Evolutionary conservation across 2,888 invertebrate species (phyloP), one percentile per base, ranked within the genome.

Genomic region (Caenorhabditis afra): DNA sequence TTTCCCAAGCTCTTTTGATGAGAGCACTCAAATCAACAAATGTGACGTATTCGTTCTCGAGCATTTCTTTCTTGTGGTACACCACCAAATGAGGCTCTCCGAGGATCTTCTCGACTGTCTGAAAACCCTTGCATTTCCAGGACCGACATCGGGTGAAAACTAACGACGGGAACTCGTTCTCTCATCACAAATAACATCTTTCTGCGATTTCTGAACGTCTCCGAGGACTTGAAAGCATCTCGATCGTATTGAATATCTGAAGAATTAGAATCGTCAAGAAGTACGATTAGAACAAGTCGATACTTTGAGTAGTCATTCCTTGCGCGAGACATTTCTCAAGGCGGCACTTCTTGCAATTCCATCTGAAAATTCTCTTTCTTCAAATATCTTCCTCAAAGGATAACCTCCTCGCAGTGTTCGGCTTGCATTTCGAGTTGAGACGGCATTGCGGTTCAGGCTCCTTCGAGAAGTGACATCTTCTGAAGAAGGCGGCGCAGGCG

Each of bases 401-500:
- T 49, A 4, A 62, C 62, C 52, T 65, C 20, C 64, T 52, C 7
- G 16, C 41, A 12, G 14, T 18, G 10, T 44, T 52, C 10, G 64
- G 44, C 18, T 44, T 35, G 20, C 66, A 66, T 16, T 66, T 44
- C 10, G 41, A 22, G 3, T 23, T 55, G n/a, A 29, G 1, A 14
- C 16, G 16, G n/a, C 66, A 66, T 0, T 22, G 7, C 5, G 3
- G 29, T 29, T 29, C 29, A 5, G 29, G 29, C 7, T 29, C 29
- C 7, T 29, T 29, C 29, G 29, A 29, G 29, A 29, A 29, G 29
- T 29, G 29, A 7, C 29, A 29, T 7, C 29, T 29, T 29, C 66
- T 57, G 39, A 66, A 66, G 20, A 66, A 66, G 18, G 66, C 66
- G 20, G 66, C 66, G 12, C 66, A 66, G 4, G 66, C 66, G n/a